A percentile compares a stretch with the other conserved stretches of the same genome.
Evolutionary conservation across 2,113 vertebrate species (phyloP).

Genomic region (Dinomys branickii): DNA sequence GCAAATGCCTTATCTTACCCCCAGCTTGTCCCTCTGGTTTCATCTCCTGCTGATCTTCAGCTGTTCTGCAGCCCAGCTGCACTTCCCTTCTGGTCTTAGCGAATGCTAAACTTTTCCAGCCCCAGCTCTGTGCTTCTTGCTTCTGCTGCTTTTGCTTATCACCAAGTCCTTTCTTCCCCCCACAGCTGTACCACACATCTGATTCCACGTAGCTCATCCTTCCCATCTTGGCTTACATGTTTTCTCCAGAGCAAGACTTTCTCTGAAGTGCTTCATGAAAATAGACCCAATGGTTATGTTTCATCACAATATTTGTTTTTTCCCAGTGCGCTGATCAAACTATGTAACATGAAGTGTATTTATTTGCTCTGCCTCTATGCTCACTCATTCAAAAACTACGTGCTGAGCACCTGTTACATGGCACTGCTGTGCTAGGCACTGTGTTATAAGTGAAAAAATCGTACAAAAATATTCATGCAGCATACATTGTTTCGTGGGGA

Average conservation of each 20-base stretch:
- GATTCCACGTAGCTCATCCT: background rate
- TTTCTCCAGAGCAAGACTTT: background rate
- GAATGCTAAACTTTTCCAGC: background rate
- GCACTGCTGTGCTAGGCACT: background rate
- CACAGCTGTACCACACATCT: background rate
- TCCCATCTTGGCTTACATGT: background rate
- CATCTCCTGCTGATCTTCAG: background rate
- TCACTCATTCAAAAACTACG: background rate
- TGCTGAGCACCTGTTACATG: background rate
- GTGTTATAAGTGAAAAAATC: background rate
- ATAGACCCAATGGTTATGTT: background rate
- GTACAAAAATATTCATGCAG: background rate
- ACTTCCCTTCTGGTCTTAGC: background rate
- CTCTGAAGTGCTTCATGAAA: background rate
- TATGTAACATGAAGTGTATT: background rate
- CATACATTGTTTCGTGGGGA: background rate
- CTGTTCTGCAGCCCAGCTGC: background rate
- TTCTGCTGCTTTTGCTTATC: background rate
- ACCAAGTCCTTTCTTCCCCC: background rate
- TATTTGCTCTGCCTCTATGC: background rate
- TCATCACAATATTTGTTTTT: background rate
- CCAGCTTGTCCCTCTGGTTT: background rate
- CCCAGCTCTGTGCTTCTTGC: background rate
- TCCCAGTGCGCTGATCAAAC: background rate
- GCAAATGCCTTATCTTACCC: background rate